These are phyloP conservation scores for Babylonia areolata DNA, from an alignment of 1,140 invertebrate species.

Conservation along the genomic window DNA sequence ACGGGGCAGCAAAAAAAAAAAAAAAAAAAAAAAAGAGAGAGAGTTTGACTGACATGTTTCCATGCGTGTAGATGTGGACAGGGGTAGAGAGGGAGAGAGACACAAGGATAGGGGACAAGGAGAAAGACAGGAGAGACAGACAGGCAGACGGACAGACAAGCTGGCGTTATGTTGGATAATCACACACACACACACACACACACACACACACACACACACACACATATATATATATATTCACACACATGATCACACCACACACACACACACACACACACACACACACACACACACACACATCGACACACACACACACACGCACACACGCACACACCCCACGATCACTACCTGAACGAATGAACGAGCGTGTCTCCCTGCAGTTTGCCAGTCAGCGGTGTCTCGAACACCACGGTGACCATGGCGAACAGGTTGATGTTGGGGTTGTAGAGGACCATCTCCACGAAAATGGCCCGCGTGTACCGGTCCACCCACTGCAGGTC, in stretches of 20 bases:
- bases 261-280: conserved; percentile 8
- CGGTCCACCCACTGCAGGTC: conserved; percentile 76
- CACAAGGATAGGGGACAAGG: too few relatives aligned
- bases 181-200: neutral
- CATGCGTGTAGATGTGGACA: too few relatives aligned
- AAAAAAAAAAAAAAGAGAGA: too few relatives aligned
- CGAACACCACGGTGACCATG: conserved; percentile 59
- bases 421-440: conserved; percentile 72
- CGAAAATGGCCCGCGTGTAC: conserved; percentile 76
- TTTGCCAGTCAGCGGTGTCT: conserved; percentile 55
- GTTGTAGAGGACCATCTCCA: conserved; percentile 79
- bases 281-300: neutral
- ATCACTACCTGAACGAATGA: conserved; percentile 46
- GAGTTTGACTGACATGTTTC: too few relatives aligned
- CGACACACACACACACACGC: neutral
- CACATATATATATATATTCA: too few relatives aligned
- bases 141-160: too few relatives aligned
- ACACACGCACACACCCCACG: too few relatives aligned
- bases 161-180: too few relatives aligned
- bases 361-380: conserved; percentile 50
- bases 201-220: neutral
- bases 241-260: neutral
- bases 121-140: too few relatives aligned
- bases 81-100: too few relatives aligned
- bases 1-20: too few relatives aligned